Base-by-base conservation (phyloP, 2,113 vertebrate genomes). In the Rissa tridactyla region DNA sequence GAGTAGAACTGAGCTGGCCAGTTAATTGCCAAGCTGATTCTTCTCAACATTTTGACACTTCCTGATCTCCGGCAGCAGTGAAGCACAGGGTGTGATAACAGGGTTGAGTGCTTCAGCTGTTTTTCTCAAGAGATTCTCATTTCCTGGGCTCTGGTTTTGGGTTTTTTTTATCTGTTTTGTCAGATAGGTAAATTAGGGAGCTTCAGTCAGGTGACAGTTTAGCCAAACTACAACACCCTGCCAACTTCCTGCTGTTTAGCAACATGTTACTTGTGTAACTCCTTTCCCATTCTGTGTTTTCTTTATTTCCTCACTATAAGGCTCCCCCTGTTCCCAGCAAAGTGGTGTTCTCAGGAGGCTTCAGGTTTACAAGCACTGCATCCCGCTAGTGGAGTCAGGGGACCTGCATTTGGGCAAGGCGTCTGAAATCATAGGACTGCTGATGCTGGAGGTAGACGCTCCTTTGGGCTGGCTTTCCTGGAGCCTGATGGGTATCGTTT, bases 361-460 rank as follows among this genome's bases (percentile, higher is more conserved):
- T 49, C 97, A 98, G 27, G 81, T 99, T 58, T 99, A 99, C 95
- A 98, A 98, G 68, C 98, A 98, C 95, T 99, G 98, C 34, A 71
- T 99, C 88, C 98, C 97, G 3, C 97, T 99, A 13, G 99, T 99
- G 96, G 99, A 99, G 86, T 99, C 99, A 2, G 99, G 99, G 40
- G 99, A 99, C 72, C 97, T 99, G 75, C 98, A 98, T 84, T 90
- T 98, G 88, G 98, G 99, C 81, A 98, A 99, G 57, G 99, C 98
- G 10, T 98, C 99, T 76, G 99, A 99, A 92, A 98, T 99, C 72
- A 98, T 99, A 82, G 99, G 99, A 61, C 94, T 99, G 72, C 98
- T 99, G 65, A 99, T 99, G 99, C 95, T 99, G 77, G 99, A 99
- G 99, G 99, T 99, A 97, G 91, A 90, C 16, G 38, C 40, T 92